A percentile compares a stretch with the other conserved stretches of the same genome.
Evolutionary conservation across 2,113 vertebrate species (phyloP).

Genomic region (Lampris incognitus): DNA sequence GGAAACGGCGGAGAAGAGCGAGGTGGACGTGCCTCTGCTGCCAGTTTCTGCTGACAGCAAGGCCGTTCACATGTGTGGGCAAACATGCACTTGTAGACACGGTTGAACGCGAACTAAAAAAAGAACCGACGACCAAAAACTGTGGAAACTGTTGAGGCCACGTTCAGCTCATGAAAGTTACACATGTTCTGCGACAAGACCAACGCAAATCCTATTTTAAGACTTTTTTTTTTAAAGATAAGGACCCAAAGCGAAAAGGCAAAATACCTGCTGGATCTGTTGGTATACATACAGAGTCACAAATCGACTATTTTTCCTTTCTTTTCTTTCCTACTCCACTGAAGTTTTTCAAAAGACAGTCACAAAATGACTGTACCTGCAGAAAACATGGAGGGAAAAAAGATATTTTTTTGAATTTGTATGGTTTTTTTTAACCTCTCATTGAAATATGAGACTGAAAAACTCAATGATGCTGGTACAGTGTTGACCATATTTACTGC

Average conservation of each 20-base stretch:
- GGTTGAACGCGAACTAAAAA: not conserved
- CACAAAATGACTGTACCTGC: not conserved
- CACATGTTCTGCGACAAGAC: not conserved
- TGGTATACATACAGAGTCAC: too few relatives aligned
- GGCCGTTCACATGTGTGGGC: slow-evolving; percentile 7
- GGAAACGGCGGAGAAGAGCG: slow-evolving; percentile 22
- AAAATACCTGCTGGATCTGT: too few relatives aligned
- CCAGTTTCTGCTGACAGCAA: slow-evolving; percentile 31
- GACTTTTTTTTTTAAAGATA: too few relatives aligned
- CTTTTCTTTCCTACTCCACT: too few relatives aligned
- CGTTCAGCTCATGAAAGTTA: not conserved
- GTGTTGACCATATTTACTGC: too few relatives aligned
- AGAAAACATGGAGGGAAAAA: not conserved
- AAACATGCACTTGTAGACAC: not conserved
- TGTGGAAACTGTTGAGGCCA: not conserved
- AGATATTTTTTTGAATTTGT: not conserved
- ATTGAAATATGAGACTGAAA: not conserved
- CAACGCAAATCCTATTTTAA: too few relatives aligned
- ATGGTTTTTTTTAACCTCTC: not conserved
- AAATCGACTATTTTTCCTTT: too few relatives aligned
- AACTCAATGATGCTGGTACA: too few relatives aligned
- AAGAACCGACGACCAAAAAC: not conserved
- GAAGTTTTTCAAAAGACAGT: not conserved
- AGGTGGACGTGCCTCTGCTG: slow-evolving; percentile 52
- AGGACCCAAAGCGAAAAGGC: too few relatives aligned